phyloP scores from a whole-genome alignment of 2,113 vertebrate genomes.

The Saimiri boliviensis region DNA sequence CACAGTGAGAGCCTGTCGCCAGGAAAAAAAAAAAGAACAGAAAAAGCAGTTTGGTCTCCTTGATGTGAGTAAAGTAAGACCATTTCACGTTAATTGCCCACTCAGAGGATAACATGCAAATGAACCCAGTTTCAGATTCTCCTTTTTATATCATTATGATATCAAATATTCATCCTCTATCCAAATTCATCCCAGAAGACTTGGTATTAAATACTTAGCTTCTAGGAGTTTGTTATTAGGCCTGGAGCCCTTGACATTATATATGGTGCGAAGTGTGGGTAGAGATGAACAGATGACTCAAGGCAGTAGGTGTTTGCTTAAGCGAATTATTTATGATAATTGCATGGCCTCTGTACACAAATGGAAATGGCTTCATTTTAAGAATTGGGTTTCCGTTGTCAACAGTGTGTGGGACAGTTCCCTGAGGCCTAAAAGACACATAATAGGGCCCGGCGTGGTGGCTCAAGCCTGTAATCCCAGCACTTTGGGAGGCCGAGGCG shows the following conservation, averaged over 20 bases:
- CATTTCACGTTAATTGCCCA: neutral
- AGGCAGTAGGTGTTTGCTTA: neutral
- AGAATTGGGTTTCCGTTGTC: neutral
- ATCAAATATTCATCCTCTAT: neutral
- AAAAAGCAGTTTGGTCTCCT: neutral
- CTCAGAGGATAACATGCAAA: neutral
- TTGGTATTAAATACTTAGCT: neutral
- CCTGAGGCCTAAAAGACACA: neutral
- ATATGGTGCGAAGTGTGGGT: rapidly evolving
- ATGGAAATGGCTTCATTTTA: neutral
- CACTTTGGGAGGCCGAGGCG: no score
- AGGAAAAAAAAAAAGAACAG: no score
- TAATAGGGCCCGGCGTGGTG: no score
- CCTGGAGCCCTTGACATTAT: neutral
- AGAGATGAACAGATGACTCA: neutral
- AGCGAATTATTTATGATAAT: neutral
- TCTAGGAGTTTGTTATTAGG: neutral
- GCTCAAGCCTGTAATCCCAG: no score
- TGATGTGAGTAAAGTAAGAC: neutral
- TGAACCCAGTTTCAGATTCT: neutral
- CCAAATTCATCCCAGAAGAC: neutral
- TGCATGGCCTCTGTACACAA: neutral
- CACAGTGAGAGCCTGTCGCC: no score
- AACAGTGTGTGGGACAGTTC: neutral
- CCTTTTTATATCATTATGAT: neutral